Conservation (phyloP, 37 sponge, comb jelly and placozoan genomes). For the Aplysina aerophoba region DNA sequence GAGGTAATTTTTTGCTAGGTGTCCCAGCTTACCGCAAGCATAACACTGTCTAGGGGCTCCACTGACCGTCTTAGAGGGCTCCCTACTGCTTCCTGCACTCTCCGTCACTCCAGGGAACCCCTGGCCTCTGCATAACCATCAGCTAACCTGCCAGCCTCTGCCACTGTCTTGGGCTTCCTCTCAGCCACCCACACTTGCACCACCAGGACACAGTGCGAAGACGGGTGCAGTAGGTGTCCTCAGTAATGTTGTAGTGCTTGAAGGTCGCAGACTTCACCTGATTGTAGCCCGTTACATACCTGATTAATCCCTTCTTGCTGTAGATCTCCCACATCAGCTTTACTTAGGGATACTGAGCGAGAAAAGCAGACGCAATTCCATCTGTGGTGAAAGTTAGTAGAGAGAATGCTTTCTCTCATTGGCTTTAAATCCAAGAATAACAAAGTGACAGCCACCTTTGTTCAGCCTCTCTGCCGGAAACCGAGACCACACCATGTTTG, state of each 20-base stretch:
- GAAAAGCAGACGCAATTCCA: neutral
- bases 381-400: neutral
- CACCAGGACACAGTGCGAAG: neutral
- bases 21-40: no score
- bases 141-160: neutral
- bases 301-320: neutral
- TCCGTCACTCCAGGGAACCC: neutral
- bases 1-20: no score
- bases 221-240: constrained; percentile 2
- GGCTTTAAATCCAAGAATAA: neutral
- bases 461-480: neutral
- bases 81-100: no score
- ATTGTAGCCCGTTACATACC: no score
- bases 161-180: constrained; percentile 10
- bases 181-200: constrained; percentile 35
- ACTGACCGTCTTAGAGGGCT: no score
- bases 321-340: neutral
- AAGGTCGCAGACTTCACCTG: constrained; percentile 5
- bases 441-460: neutral
- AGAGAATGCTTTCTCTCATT: neutral
- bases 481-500: no score
- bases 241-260: neutral
- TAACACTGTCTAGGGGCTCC: no score
- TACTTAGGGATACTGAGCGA: neutral
- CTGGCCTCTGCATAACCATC: neutral